These are phyloP conservation scores for Aleadryas rufinucha DNA, from an alignment of 2,113 vertebrate species.

Conservation along the genomic window DNA sequence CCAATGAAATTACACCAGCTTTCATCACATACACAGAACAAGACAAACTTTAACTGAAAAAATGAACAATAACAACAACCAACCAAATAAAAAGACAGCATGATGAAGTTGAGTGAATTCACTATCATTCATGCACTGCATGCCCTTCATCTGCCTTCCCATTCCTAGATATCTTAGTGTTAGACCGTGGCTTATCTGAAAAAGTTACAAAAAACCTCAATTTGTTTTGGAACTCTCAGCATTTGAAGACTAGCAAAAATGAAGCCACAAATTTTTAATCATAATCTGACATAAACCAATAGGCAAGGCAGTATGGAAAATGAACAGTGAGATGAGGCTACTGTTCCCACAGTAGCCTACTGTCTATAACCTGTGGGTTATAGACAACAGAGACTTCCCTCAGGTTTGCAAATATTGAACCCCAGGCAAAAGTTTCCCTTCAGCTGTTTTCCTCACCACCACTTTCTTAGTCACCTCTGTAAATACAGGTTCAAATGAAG, in stretches of 20 bases:
- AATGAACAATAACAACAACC: background rate
- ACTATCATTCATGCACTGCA: background rate
- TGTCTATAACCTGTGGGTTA: background rate
- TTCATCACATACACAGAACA: background rate
- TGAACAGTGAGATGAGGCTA: background rate
- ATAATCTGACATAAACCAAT: background rate
- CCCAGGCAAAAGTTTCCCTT: background rate
- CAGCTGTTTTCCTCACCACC: background rate
- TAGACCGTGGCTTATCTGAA: rapidly evolving
- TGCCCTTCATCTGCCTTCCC: background rate
- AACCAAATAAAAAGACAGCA: background rate
- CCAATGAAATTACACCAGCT: background rate
- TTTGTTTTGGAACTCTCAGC: background rate
- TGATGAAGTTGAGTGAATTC: background rate
- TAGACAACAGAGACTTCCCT: background rate
- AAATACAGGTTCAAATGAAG: background rate
- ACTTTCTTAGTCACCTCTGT: background rate
- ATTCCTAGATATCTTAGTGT: background rate
- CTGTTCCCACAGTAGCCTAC: background rate
- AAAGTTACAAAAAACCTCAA: background rate
- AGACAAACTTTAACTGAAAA: background rate
- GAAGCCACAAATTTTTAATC: background rate
- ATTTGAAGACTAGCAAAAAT: background rate
- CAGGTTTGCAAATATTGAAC: background rate
- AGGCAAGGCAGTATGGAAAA: background rate